Base-by-base conservation (phyloP, 2,888 invertebrate species). In the Conops quadrifasciatus region DNA sequence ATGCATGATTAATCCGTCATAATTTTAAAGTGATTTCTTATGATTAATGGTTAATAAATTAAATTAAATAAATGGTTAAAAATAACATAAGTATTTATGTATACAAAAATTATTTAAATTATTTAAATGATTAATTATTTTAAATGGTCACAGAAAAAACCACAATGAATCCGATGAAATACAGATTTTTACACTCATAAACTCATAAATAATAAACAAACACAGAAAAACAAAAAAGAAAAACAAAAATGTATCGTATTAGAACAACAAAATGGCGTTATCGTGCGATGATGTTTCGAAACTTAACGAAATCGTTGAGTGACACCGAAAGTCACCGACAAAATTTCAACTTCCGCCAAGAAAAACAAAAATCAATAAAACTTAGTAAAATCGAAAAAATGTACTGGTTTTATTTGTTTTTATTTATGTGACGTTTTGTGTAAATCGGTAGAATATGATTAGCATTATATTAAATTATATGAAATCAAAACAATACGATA, bases 341-440 rank as follows among this genome's bases (percentile, higher is more conserved):
- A 76, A 78, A 80, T 80, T 74, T 73, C 75, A 77, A 80, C 78
- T 79, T 77, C 78, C 79, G 77, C 77, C 75, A 74, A 81, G 78
- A 47, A 36, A 76, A 76, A 75, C 76, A 76, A 77, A 77, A 76
- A 72, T 73, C 71, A 73, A 74, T 68, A 73, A 74, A 74, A 78
- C 73, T 69, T 73, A 73, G 73, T 68, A 5, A 74, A 74, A 76
- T 73, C 71, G 71, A 67, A 75, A 72, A 72, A 72, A 77, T 75
- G 76, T 78, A 78, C 78, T 79, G 80, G 76, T 78, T 76, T 76
- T 72, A 78, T 75, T 75, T 7, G 36, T 36, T 36, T 36, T 36
- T 4, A 36, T 36, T 36, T 36, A 4, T n/a, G n/a, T n/a, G n/a
- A n/a, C n/a, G n/a, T n/a, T n/a, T n/a, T n/a, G n/a, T n/a, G n/a